These are phyloP conservation scores for Polyommatus icarus DNA, from an alignment of 2,888 invertebrate species.

Conservation along the genomic window DNA sequence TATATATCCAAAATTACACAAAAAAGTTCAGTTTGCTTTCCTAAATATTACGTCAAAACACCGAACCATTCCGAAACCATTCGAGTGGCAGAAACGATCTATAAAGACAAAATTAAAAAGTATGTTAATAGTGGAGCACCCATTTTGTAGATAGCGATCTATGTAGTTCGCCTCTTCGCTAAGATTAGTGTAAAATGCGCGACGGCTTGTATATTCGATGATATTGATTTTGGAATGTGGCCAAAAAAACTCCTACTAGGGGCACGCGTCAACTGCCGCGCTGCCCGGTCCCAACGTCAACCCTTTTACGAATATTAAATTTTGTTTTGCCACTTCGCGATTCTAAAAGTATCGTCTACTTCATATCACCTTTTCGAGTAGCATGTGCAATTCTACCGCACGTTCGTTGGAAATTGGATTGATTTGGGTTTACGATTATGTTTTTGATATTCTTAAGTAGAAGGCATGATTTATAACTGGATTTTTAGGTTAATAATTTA, in stretches of 20 bases:
- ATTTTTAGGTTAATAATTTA: not conserved
- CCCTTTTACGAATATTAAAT: slow-evolving; percentile 81
- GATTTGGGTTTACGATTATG: not conserved
- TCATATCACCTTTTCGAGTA: slow-evolving; percentile 59
- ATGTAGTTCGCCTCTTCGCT: slow-evolving; percentile 53
- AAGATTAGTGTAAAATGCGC: slow-evolving; percentile 76
- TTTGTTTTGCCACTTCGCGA: slow-evolving; percentile 80
- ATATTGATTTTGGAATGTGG: slow-evolving; percentile 79
- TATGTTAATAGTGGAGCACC: slow-evolving; percentile 12
- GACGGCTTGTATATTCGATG: slow-evolving; percentile 73
- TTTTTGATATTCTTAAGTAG: not conserved
- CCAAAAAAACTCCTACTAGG: slow-evolving; percentile 77
- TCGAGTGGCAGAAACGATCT: not conserved
- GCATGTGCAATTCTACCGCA: not conserved
- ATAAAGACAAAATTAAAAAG: not conserved
- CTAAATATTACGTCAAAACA: not conserved
- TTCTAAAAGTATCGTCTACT: slow-evolving; percentile 68
- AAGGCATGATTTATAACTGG: not conserved
- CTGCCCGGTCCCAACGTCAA: slow-evolving; percentile 75
- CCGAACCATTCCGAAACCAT: not conserved
- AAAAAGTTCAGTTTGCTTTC: not conserved
- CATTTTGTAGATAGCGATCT: slow-evolving; percentile 25
- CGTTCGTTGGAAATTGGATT: not conserved
- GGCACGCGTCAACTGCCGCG: slow-evolving; percentile 78
- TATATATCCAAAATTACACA: not conserved